Percentiles rank a stretch among this genome's conserved stretches.
phyloP scores from a whole-genome alignment of 2,113 vertebrate species.

The Chaenogobius annularis region DNA sequence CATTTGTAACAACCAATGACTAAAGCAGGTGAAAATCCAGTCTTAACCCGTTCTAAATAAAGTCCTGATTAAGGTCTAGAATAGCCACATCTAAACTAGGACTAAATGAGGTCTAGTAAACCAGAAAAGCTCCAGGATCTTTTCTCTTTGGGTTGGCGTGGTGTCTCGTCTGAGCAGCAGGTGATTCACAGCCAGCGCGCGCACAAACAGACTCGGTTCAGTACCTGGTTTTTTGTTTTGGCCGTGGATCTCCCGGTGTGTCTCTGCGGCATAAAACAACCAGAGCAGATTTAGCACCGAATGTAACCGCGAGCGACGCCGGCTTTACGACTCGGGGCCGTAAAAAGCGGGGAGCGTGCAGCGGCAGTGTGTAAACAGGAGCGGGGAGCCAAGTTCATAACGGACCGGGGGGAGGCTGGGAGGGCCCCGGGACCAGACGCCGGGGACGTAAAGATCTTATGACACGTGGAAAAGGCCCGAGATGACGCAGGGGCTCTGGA shows the following conservation, averaged over 20 bases:
- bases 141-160: too few species aligned
- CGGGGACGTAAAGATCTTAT: neutral
- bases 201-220: constrained; percentile 33
- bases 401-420: neutral
- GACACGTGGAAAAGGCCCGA: neutral
- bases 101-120: too few species aligned
- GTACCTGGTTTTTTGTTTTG: constrained; percentile 33
- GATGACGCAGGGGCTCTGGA: too few species aligned
- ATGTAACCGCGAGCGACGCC: constrained; percentile 19
- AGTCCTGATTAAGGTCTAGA: too few species aligned
- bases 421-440: neutral
- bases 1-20: too few species aligned
- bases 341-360: constrained; percentile 14
- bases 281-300: constrained; percentile 41
- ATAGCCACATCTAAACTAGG: too few species aligned
- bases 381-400: constrained; percentile 3
- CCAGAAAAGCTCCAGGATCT: too few species aligned
- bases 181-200: constrained; percentile 20
- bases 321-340: constrained; percentile 28
- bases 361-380: neutral
- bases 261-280: constrained; percentile 42
- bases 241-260: constrained; percentile 16
- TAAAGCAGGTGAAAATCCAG: too few species aligned
- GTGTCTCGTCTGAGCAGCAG: neutral
- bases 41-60: too few species aligned